Base-by-base conservation (phyloP, 2,797 vertebrate species). In the Sebastes kiyomatsui region DNA sequence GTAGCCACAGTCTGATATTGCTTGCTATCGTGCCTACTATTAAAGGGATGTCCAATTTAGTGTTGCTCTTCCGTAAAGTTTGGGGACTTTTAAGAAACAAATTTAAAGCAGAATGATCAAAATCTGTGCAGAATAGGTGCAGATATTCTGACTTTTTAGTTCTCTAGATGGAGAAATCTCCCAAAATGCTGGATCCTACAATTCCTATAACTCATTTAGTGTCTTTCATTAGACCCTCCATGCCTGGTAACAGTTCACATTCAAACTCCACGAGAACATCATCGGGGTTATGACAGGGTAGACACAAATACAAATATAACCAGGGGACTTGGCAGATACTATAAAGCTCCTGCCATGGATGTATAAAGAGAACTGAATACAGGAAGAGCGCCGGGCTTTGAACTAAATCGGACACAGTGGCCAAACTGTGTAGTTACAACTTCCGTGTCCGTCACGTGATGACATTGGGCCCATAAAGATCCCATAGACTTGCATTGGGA, bases 61-160 rank as follows among this genome's bases (percentile, higher is more conserved):
- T 25, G 6, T 56, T 56, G 54, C 22, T 7, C 54, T 25, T 56
- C 22, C 11, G 0, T 23, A 55, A 55, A 13, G 22, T 56, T 23
- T 56, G 25, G 27, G 16, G 16, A 10, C 14, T 59, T 59, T 59
- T 18, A 59, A 27, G 58, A 30, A 14, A 60, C 58, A 1, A 6
- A 28, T 20, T 30, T 60, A 14, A 14, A 60, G 27, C 13, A 60
- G 27, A 56, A 56, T 23, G n/a, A 56, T 56, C 23, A 23, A 60
- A 22, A 61, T n/a, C 30, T n/a, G 2, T 0, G 14, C 56, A 28
- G 25, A 0, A 28, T 8, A 16, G 4, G 20, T 8, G 23, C 0
- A 30, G 5, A 61, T 32, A n/a, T 32, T 1, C 18, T 61, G 18
- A 10, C 28, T 13, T 32, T 32, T 32, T 46, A 62, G 20, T 62